Evolutionary conservation across 2,797 vertebrate species (phyloP).

Genomic region (Numenius phaeopus): DNA sequence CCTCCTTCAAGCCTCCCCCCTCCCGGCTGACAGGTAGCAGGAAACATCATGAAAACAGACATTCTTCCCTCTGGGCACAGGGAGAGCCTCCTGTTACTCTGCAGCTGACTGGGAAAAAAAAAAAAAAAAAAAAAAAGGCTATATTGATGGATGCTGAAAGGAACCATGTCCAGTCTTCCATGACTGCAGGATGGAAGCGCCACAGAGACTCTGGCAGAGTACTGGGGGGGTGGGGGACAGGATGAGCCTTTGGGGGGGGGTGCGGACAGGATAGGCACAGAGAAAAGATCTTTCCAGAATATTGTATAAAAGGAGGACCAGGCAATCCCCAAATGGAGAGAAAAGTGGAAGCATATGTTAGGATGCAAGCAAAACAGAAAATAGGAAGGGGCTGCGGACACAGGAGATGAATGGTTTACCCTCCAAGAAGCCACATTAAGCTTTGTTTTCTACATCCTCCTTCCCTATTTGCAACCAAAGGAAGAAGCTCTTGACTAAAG

Average conservation of each 20-base stretch:
- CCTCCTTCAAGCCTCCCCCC: not conserved
- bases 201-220: not conserved
- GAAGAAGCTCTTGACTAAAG: slow-evolving; percentile 27
- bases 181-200: not conserved
- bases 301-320: not conserved
- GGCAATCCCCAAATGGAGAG: not conserved
- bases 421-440: not conserved
- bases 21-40: not conserved
- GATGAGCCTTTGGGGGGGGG: not conserved
- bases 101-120: not conserved
- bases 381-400: not conserved
- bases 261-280: not conserved
- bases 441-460: slow-evolving; percentile 2
- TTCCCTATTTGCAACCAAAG: not conserved
- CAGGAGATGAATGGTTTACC: not conserved
- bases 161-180: not conserved
- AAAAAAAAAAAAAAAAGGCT: not conserved
- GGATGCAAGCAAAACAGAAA: not conserved
- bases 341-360: not conserved
- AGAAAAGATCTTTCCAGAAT: not conserved
- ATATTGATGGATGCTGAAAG: not conserved
- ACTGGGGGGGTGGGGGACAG: not conserved
- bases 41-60: slow-evolving; percentile 15
- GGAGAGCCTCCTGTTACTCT: not conserved
- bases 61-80: slow-evolving; percentile 5